Evolutionary conservation across 2,888 invertebrate genomes (phyloP), one percentile per base, ranked within the genome.

Genomic region (Cenopis cana): DNA sequence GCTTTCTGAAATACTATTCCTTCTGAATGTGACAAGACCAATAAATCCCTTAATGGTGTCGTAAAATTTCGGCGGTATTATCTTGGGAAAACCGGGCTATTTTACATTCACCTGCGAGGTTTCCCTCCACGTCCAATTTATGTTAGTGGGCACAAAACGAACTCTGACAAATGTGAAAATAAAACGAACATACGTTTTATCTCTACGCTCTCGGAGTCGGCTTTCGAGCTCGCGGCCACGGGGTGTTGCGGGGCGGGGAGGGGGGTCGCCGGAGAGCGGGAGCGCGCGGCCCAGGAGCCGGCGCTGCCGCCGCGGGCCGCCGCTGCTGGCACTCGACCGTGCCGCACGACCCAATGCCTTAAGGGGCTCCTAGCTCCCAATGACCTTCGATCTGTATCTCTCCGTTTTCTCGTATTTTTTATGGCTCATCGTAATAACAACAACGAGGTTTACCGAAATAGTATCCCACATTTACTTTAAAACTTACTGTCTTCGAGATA

Each of bases 61-160:
- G 91, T 92, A 93, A 92, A 92, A 92, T 91, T 93, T 91, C 87
- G 85, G 84, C 82, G 87, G 90, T 89, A 92, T 93, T 93, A 92
- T 92, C 92, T 92, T 89, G 91, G 91, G 90, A 90, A 90, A 90
- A 90, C 87, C 89, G 85, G 86, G 91, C 91, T 92, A 92, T 93
- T 92, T 92, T 92, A 92, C 92, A 93, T 93, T 93, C 91, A 93
- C 91, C 91, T 91, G 90, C 88, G 91, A 89, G 90, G 90, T 89
- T 91, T 90, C 89, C 92, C 91, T 91, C 89, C 88, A 86, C 90
- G 89, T 92, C 91, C 93, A 93, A 93, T 93, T 93, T 93, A 93
- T 92, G 93, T 93, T 93, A 92, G 92, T 91, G 92, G 91, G 91
- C 90, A 92, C 92, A 92, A 91, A 93, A 92, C 91, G 93, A 93